These are phyloP conservation scores for Mesorhabditis spiculigera DNA, from an alignment of 2,888 invertebrate genomes.

Conservation along the genomic window DNA sequence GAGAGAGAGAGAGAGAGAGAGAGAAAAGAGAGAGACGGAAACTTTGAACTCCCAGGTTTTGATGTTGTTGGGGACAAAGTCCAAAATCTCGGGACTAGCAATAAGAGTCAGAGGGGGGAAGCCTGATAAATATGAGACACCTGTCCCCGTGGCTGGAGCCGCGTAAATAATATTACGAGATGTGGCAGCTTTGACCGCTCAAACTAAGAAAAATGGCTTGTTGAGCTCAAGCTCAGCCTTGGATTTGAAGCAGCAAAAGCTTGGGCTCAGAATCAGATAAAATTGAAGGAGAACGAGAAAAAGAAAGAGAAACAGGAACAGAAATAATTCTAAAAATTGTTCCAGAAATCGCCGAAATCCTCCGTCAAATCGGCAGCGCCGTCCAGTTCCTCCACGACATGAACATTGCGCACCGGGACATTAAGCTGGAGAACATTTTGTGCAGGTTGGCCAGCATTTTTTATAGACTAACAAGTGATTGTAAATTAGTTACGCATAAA, in stretches of 20 bases:
- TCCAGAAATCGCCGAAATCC: constrained; percentile 84
- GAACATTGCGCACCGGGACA: constrained; percentile 74
- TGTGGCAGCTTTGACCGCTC: no score
- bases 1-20: no score
- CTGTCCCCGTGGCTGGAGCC: no score
- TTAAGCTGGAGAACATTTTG: constrained; percentile 77
- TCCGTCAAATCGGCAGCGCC: constrained; percentile 92
- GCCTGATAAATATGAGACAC: no score
- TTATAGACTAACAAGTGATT: not conserved
- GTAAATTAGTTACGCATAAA: not conserved
- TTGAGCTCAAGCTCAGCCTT: no score
- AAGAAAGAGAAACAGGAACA: not conserved
- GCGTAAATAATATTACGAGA: no score
- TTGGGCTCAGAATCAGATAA: not conserved
- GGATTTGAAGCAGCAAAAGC: not conserved
- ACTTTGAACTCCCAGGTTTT: no score
- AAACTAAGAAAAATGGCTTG: no score
- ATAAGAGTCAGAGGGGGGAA: no score
- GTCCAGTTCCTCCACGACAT: constrained; percentile 87
- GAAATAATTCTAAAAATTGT: constrained; percentile 18
- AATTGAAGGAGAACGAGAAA: not conserved
- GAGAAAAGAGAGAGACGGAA: no score
- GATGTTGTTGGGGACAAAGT: no score
- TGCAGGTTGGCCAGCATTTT: constrained; percentile 67
- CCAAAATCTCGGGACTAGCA: no score